Conservation (phyloP, 2,888 invertebrate species). For the Candidula unifasciata region DNA sequence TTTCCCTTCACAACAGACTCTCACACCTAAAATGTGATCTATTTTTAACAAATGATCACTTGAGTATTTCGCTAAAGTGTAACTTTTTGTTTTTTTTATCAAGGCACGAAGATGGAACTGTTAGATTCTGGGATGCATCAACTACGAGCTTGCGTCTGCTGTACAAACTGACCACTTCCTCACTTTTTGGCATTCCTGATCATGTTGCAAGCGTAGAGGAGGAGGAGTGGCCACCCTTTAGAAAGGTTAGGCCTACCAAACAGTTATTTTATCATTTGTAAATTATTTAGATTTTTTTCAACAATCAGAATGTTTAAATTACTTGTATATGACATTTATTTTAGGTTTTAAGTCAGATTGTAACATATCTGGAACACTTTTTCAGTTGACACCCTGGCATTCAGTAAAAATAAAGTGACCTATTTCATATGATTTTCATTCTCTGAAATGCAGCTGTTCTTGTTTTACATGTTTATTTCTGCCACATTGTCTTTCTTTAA, state of each 20-base stretch:
- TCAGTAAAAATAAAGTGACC: no score
- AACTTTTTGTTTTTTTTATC: not conserved
- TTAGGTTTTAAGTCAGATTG: not conserved
- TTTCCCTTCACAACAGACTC: no score
- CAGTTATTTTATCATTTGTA: not conserved
- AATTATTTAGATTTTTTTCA: not conserved
- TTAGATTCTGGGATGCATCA: conserved; percentile 96
- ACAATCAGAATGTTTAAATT: not conserved
- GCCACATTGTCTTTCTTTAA: no score
- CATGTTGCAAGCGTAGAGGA: conserved; percentile 83
- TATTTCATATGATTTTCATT: no score
- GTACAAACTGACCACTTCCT: conserved; percentile 83
- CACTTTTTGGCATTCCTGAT: conserved; percentile 70
- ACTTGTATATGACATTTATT: not conserved
- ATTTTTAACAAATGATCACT: no score
- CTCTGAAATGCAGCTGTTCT: no score
- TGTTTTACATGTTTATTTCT: no score
- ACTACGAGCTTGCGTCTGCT: conserved; percentile 89
- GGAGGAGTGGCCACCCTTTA: conserved; percentile 97
- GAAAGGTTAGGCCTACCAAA: conserved; percentile 82
- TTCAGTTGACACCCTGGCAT: not conserved
- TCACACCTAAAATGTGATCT: no score
- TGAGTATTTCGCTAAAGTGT: no score
- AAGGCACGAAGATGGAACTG: conserved; percentile 96
- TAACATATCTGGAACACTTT: not conserved